Base-by-base conservation (phyloP, 1,140 invertebrate genomes). In the Pseudoatta argentina region DNA sequence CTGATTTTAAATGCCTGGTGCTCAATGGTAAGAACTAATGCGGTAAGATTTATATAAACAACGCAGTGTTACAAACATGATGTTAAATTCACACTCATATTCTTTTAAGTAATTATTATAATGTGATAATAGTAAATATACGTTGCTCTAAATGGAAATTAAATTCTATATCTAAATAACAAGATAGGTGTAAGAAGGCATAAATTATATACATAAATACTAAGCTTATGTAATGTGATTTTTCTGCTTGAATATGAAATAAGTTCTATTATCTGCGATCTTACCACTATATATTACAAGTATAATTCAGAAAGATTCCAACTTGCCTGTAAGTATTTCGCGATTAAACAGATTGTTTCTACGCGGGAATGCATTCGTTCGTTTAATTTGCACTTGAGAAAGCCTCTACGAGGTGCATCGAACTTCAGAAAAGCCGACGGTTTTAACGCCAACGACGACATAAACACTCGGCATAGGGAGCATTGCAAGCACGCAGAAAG, bases 361-460 rank as follows among this genome's bases (percentile, higher is more conserved):
- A 30, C 21, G 7, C 4, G 27, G 34, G 24, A 44, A 78, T 7
- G n/a, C 10, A 18, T 18, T 48, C 21, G 67, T 59, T 44, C 34
- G 67, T 24, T 73, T 83, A 83, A 85, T 85, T 85, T 85, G 51
- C 61, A 57, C 30, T 64, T 24, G 48, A 77, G 71, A n/a, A 24
- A 4, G 10, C 67, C 12, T 59, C n/a, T n/a, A 21, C 67, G 78
- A 30, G 55, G 79, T 82, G 57, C 53, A 81, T 77, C 66, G 57
- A 77, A 85, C 63, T 64, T 66, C 81, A 66, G 21, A 61, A 51
- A 73, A 83, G 69, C 66, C 69, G 79, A 69, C 27, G 85, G 82
- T 92, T 90, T 91, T 92, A 93, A 93, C 88, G 91, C 73, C 85
- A 73, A 83, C 39, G 55, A 83, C 53, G 88, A 86, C 85, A 92